phyloP scores from a whole-genome alignment of 1,140 invertebrate genomes.

The Spodoptera frugiperda region DNA sequence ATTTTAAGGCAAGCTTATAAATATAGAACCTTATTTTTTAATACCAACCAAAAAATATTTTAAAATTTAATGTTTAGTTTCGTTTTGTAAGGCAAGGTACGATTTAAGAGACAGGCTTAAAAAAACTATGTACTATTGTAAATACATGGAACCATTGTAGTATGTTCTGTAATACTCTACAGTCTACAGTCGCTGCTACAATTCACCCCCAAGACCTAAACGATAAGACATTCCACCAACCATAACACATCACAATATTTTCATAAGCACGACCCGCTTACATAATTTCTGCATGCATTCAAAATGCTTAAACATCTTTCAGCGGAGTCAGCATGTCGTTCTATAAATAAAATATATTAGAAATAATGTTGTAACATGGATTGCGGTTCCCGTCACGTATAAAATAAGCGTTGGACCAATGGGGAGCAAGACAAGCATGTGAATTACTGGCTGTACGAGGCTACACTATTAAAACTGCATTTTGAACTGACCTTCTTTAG shows the following conservation, averaged over 20 bases:
- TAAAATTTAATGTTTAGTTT: too few relatives aligned
- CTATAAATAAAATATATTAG: slow-evolving; percentile 67
- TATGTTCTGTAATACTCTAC: too few relatives aligned
- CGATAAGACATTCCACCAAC: too few relatives aligned
- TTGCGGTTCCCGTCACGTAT: slow-evolving; percentile 76
- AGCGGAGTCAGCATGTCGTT: slow-evolving; percentile 15
- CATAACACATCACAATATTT: background rate
- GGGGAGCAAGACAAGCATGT: slow-evolving; percentile 73
- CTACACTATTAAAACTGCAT: slow-evolving; percentile 74
- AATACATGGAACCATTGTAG: too few relatives aligned
- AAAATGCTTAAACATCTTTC: background rate
- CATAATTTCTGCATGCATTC: slow-evolving; percentile 11
- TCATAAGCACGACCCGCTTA: background rate
- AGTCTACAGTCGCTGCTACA: too few relatives aligned
- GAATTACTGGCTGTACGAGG: slow-evolving; percentile 71
- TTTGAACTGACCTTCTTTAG: slow-evolving; percentile 46
- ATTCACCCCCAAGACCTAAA: too few relatives aligned
- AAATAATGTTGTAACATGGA: slow-evolving; percentile 60
- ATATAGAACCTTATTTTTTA: too few relatives aligned
- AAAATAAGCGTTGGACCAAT: slow-evolving; percentile 78
- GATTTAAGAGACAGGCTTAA: too few relatives aligned
- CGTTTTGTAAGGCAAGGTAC: too few relatives aligned
- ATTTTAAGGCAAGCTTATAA: background rate
- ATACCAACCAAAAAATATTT: too few relatives aligned
- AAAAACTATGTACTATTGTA: too few relatives aligned